Evolutionary conservation across 1,140 invertebrate genomes (phyloP), one percentile per base, ranked within the genome.

Genomic region (Conus betulinus): DNA sequence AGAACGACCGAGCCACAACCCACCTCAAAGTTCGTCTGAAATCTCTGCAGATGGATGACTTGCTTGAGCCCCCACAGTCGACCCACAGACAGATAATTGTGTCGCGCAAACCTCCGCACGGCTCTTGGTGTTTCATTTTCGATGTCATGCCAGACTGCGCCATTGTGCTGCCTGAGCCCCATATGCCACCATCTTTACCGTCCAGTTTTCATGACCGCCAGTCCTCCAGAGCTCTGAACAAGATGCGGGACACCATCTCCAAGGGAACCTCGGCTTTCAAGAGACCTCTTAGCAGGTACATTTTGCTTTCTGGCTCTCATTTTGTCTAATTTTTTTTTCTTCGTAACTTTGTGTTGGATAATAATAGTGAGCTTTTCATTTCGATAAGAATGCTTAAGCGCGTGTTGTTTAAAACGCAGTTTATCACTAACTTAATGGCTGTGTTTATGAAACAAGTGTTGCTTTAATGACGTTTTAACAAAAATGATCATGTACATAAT

Each of bases 21-120:
- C 96, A 96, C 78, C 96, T 98, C 83, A 92, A 97, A 95, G 96
- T 99, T 1, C 97, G 97, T 0, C 95, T 99, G 3, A 96, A 97
- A 74, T 98, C 98, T 0, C 96, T 99, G 1, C 95, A 97, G 2
- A 98, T 99, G 97, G 98, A 98, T 95, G 98, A 99, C 95, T 95
- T 98, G 20, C 96, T 98, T 1, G 97, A 97, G 91, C 96, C 97
- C 3, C 96, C 96, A 51, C 97, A 97, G 51, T 98, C 98, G 0
- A 97, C 97, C 88, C 97, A 98, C 95, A 96, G 98, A 25, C 97
- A 97, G 93, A 97, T 98, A 39, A 93, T 95, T 95, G 96, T 97
- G 60, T 98, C 97, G 0, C 85, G 90, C 51, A 90, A 88, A 8
- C 88, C 91, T 0, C 39, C 87, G 81, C 95, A 92, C 93, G 96